Evolutionary conservation across 1,140 invertebrate species (phyloP), one percentile per base, ranked within the genome.

Genomic region (Cydia fagiglandana): DNA sequence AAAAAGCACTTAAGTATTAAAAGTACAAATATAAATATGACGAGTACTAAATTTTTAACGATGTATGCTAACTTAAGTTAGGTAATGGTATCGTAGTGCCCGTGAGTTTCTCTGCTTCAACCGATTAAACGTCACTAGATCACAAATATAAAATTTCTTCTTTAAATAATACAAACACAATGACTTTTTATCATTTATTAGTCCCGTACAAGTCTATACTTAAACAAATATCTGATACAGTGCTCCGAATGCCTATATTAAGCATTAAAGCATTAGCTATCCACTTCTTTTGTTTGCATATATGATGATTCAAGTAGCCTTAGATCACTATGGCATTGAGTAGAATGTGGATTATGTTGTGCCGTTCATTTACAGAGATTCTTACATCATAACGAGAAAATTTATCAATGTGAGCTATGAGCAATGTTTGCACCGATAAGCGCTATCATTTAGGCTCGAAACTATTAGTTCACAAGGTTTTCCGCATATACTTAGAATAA

Each of bases 391-490:
- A 41, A 41, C 15, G 66, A 41, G 66, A 70, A 70, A 70, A 70
- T 17, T 70, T 70, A 70, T 70, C 66, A 70, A 41, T 70, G 38
- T 70, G 34, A 53, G n/a, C 50, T 53, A 70, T 70, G 66, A 70
- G 30, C 17, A 70, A 70, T 70, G 66, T 70, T 70, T 70, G 66
- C 66, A 0, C 34, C 34, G 66, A 70, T 70, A 70, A 70, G 66
- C 34, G 66, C n/a, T 70, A 70, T 70, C 66, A 28, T 70, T 30
- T 15, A 70, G 34, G 66, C 66, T 41, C 34, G 30, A 70, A 70
- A 70, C 38, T 70, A 30, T 38, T 30, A 34, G 66, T 38, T 41
- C 13, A 41, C 66, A 41, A 70, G 66, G 66, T 38, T 41, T 70
- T 15, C 10, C 7, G 34, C 15, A 70, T 38, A 70, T 45, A 28